Evolutionary conservation across 2,113 vertebrate species (phyloP), one percentile per base, ranked within the genome.

Genomic region (Gobio gobio): DNA sequence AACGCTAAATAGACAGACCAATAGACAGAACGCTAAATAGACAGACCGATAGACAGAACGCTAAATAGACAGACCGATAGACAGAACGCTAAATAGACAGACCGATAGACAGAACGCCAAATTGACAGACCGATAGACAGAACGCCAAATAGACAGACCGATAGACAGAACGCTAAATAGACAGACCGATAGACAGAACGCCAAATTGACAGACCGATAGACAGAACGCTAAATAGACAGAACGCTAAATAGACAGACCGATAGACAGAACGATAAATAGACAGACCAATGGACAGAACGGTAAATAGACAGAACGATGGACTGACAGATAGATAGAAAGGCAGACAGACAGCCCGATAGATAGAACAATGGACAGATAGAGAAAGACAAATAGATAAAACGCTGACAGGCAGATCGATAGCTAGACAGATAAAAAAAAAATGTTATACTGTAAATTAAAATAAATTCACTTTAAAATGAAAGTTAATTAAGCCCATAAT

Each of bases 181-280:
- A 61, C 1, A 61, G 58, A 29, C 1, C 1, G 9, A 13, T 14
- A 16, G 2, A 66, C 3, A 66, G 63, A 33, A 7, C 1, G 3
- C 26, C 14, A 7, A 2, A 66, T 0, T 4, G 26, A 66, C 1
- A 3, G 9, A 36, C 3, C 0, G 14, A 36, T 0, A 18, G 12
- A 16, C 0, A 29, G 12, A 26, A 63, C 2, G 1, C 10, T 13
- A 4, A 14, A 49, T 1, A 49, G 47, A 13, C 47, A 49, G 12
- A 49, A n/a, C n/a, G 4, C 10, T 13, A 4, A 14, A 49, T 4
- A 49, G 47, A 13, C 47, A 49, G 12, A 49, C 12, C 6, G 6
- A 40, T 40, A 12, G 10, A 63, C 0, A 61, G n/a, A 61, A 24
- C 0, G 9, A 12, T 61, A 61, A 10, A 59, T 0, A 9, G 26